Evolutionary conservation across 64 coral and sea anemone species (phyloP), one percentile per base, ranked within the genome.

Genomic region (Stichodactyla mertensii): DNA sequence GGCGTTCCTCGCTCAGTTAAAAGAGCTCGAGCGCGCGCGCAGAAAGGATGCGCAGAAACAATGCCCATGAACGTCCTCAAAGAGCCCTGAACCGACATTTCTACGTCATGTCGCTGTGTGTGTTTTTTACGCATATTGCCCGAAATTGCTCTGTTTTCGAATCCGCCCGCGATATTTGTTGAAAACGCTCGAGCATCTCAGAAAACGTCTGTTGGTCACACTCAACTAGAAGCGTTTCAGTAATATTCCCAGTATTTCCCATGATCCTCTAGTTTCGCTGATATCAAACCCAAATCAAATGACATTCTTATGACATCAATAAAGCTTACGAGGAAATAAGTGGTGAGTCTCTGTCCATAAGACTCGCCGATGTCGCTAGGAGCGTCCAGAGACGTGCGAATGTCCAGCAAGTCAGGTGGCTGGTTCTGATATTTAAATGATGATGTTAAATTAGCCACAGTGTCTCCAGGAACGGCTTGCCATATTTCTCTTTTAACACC

Each of bases 401-500:
- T 77, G 11, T 83, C 66, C 62, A 56, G 55, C 0, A 89, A 51
- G 27, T 74, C 51, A 6, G 88, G 62, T 11, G 22, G 0, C 52
- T 77, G 18, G 52, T 54, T 81, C 55, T 84, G 61, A 52, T 84
- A 89, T 19, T 36, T 13, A 26, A 23, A 20, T 14, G 88, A 89
- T 5, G 81, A 89, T 51, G 88, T 89, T 16, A 84, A 27, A 89
- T 89, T 84, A 11, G 4, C 53, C 45, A 89, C 64, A 52, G 55
- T 22, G 7, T 77, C 18, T 12, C 88, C 88, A 51, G 81, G 62
- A 56, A 89, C n/a, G 4, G 80, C 67, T 74, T 84, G 88, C 88
- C 82, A 89, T 55, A 89, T 4, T 61, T 89, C 88, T 54, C 88
- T 70, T 5, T 31, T 69, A 36, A 84, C 88, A 5, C 88, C 88